Evolutionary conservation across 92 coral and sea anemone species (phyloP), one percentile per base, ranked within the genome.

Genomic region (Chrysogorgia sp.): DNA sequence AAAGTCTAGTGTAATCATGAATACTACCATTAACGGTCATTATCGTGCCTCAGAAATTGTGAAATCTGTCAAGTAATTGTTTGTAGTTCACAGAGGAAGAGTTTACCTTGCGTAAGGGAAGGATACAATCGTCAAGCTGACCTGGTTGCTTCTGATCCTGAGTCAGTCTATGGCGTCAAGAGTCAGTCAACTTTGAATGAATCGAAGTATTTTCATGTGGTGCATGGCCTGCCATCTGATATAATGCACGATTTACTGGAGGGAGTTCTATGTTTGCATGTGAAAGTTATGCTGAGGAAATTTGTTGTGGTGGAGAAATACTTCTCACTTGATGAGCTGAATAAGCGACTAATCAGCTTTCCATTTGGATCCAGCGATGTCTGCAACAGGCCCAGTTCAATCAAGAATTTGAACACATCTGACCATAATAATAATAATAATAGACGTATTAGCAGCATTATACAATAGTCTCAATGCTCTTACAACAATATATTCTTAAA

Each of bases 191-290:
- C 60, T 10, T 76, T 88, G 31, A 88, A 88, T 52, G 40, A 62
- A 7, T 80, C 86, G 6, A 58, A 76, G 34, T 84, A 84, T 62
- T 88, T 79, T 52, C 92, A 88, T 77, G 89, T 88, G 0, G 83
- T 88, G 52, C 86, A 69, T 37, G 92, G 89, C 15, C 86, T 88
- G 28, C 82, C 92, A 34, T 69, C 87, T n/a, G 89, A 88, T 41
- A 77, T 84, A 10, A 88, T 88, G 92, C 92, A 85, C 57, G 84
- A 85, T 31, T 24, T 88, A 8, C 81, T 88, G 48, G 89, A 81
- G 63, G 85, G 92, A 28, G 80, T 83, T 26, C 82, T 85, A 12
- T 89, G 87, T 23, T 43, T 63, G 34, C 84, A 81, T 33, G 47
- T 81, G 12, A 88, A 88, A 75, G 61, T 81, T 25, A 40, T 88